Evolutionary conservation across 2,888 invertebrate genomes (phyloP).

Genomic region (Eupithecia abbreviata): DNA sequence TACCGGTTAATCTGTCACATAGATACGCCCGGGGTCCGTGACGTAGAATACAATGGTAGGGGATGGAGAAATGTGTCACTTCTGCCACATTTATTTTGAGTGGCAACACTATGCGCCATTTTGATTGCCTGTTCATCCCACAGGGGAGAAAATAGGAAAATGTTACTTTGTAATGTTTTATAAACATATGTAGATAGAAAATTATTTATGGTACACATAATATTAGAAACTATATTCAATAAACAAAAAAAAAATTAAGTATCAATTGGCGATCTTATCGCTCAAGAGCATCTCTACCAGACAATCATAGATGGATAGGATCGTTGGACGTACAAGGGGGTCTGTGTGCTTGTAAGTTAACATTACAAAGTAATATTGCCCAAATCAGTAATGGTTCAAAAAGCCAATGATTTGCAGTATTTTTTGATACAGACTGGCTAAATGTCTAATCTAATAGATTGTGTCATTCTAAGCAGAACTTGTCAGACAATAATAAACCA

Average conservation of each 20-base stretch:
- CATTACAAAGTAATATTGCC: too few species aligned
- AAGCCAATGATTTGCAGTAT: not conserved
- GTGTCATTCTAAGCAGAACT: not conserved
- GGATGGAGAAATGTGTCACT: not conserved
- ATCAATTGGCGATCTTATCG: too few species aligned
- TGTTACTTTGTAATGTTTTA: too few species aligned
- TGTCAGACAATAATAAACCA: not conserved
- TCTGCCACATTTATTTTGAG: not conserved
- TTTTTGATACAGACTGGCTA: not conserved
- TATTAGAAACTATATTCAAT: too few species aligned
- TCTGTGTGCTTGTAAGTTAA: too few species aligned
- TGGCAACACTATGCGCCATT: not conserved
- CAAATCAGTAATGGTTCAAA: too few species aligned
- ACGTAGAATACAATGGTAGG: conserved; percentile 18
- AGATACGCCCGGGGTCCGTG: conserved; percentile 68
- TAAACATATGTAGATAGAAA: too few species aligned
- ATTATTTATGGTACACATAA: too few species aligned
- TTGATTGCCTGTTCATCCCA: not conserved
- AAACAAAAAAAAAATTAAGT: too few species aligned
- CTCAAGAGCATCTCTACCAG: too few species aligned
- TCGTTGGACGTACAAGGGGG: too few species aligned
- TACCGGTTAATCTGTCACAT: conserved; percentile 83
- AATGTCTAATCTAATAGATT: not conserved
- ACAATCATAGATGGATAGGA: too few species aligned
- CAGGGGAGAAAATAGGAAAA: not conserved